phyloP scores from a whole-genome alignment of 2,113 vertebrate species.

The Lophius piscatorius region DNA sequence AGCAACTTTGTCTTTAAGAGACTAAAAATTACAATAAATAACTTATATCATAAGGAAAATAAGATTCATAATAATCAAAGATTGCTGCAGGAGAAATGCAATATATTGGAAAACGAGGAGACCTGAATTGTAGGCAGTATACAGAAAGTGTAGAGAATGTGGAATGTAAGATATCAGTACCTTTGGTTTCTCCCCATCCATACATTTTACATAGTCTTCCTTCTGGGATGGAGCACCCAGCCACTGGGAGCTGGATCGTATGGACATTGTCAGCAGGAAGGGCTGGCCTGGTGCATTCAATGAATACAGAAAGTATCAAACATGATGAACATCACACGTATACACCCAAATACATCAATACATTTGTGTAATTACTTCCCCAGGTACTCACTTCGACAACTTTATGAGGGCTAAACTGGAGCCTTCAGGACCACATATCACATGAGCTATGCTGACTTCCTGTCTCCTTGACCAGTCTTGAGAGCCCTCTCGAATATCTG shows the following conservation, averaged over 20 bases:
- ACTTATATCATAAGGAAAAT: background rate
- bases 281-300: slow-evolving; percentile 81
- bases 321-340: slow-evolving; percentile 12
- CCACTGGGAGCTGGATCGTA: slow-evolving; percentile 89
- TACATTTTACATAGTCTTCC: slow-evolving; percentile 91
- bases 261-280: slow-evolving; percentile 86
- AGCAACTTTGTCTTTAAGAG: too few species aligned
- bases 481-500: slow-evolving; percentile 85
- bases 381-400: slow-evolving; percentile 85
- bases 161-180: slow-evolving; percentile 70
- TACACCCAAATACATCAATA: slow-evolving; percentile 5
- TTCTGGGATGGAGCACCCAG: slow-evolving; percentile 91
- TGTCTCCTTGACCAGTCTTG: slow-evolving; percentile 84
- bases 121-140: background rate
- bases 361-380: slow-evolving; percentile 3
- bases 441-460: slow-evolving; percentile 88
- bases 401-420: slow-evolving; percentile 92
- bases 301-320: slow-evolving; percentile 24
- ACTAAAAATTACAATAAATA: too few species aligned
- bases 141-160: background rate
- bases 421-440: slow-evolving; percentile 91
- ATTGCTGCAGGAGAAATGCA: slow-evolving; percentile 16
- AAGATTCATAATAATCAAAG: background rate
- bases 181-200: slow-evolving; percentile 98
- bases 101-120: slow-evolving; percentile 4